Conservation (phyloP, 2,113 vertebrate species). For the Taxidea taxus region DNA sequence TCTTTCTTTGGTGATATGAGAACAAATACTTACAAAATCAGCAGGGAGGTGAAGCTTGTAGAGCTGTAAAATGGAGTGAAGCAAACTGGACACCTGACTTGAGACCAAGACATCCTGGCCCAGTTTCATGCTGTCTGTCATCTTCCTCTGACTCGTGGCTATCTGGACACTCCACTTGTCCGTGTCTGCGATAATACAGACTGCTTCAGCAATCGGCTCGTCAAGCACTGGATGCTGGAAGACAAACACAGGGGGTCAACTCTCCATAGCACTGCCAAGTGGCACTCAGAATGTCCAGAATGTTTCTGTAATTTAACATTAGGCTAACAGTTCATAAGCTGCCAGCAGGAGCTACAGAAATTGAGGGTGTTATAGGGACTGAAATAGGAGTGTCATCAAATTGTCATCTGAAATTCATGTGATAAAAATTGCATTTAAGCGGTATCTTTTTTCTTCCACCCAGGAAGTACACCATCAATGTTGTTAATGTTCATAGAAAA, state of each 20-base stretch:
- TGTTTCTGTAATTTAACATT: background rate
- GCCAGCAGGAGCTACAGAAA: background rate
- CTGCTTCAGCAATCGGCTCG: constrained; percentile 90
- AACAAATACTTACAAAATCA: constrained; percentile 87
- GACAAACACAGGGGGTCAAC: background rate
- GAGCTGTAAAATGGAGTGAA: constrained; percentile 90
- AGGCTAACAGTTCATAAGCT: background rate
- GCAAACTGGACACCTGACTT: constrained; percentile 87
- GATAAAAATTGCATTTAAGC: background rate
- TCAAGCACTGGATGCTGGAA: constrained; percentile 91
- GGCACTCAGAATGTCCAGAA: background rate
- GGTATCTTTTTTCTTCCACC: background rate
- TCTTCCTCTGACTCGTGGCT: constrained; percentile 88
- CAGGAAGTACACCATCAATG: background rate
- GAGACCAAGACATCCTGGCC: constrained; percentile 91
- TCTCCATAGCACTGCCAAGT: background rate
- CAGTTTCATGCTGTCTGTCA: constrained; percentile 83
- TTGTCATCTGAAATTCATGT: background rate
- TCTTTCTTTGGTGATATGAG: background rate
- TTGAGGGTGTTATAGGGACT: background rate
- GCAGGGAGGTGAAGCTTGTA: constrained; percentile 88
- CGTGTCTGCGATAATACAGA: constrained; percentile 91
- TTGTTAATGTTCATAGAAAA: background rate
- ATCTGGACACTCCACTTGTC: constrained; percentile 91
- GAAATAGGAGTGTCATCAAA: background rate